Evolutionary conservation across 2,113 vertebrate genomes (phyloP), one percentile per base, ranked within the genome.

Genomic region (Mesocricetus auratus): DNA sequence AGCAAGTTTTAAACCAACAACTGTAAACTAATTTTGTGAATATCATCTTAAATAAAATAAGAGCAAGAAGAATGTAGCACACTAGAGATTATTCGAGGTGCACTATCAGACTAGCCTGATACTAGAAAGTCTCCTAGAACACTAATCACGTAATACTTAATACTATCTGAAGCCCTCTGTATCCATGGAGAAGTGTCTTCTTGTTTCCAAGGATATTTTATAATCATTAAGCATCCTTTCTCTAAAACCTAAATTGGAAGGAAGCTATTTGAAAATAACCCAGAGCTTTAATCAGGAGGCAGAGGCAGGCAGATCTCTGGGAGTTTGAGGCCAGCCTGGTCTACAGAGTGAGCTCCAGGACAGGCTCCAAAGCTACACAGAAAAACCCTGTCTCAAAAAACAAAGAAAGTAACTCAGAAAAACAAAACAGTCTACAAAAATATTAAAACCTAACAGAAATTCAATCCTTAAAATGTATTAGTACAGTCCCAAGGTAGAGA

Each of bases 41-140:
- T 47, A 93, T 82, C 79, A 94, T 82, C 68, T 81, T 92, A 71
- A 89, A 66, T 86, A 71, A 92, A 97, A 92, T 69, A 53, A 75
- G 39, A 86, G 17, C 29, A 91, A 95, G 77, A 7, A 91, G 66
- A 88, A 93, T 62, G n/a, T 8, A 94, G 33, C 29, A 87, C 12
- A 31, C 53, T 78, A 85, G 74, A 95, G 19, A 90, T 42, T 33
- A 75, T 83, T 16, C 45, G 1, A 92, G 33, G 50, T 22, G 42
- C 64, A 82, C 3, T 69, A 2, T 89, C 15, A 47, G 88, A 53
- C 13, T 50, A 88, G 1, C 81, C 45, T n/a, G 89, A 74, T 71
- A 92, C 26, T 66, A 94, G 68, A 47, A 90, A 92, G 68, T 31
- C 50, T 68, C 47, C 22, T 69, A 53, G 71, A 47, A 66, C 71